Evolutionary conservation across 2,797 vertebrate species (phyloP).

Genomic region (Phrynocephalus forsythii): DNA sequence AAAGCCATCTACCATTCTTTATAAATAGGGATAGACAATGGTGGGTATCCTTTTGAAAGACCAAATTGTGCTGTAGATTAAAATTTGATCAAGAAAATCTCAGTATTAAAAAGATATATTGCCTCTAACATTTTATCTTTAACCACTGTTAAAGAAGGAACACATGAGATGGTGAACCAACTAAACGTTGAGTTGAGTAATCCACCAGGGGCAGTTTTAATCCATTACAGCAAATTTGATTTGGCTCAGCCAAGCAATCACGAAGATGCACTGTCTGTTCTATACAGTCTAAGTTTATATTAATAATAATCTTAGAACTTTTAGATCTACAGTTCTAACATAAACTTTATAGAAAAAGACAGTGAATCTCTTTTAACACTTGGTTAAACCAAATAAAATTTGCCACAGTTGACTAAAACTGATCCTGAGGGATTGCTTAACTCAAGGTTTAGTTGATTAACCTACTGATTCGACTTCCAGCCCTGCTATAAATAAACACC

Average conservation of each 20-base stretch:
- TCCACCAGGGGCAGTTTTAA: background rate
- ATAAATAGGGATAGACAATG: background rate
- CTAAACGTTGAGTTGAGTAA: background rate
- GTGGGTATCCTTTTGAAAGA: no score
- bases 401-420: background rate
- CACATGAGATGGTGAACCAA: background rate
- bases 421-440: background rate
- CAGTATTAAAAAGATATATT: background rate
- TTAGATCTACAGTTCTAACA: no score
- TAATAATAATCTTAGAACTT: no score
- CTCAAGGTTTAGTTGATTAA: background rate
- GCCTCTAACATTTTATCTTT: background rate
- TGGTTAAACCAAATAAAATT: background rate
- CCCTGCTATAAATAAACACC: slow-evolving; percentile 23
- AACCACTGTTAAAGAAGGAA: background rate
- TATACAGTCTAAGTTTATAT: background rate
- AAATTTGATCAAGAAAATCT: background rate
- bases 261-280: background rate
- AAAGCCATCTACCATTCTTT: background rate
- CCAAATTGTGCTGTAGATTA: background rate
- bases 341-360: background rate
- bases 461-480: slow-evolving; percentile 13
- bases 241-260: background rate
- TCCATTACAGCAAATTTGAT: background rate
- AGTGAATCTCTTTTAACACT: background rate